Evolutionary conservation across 2,888 invertebrate genomes (phyloP).

Genomic region (Drosophila cognata): DNA sequence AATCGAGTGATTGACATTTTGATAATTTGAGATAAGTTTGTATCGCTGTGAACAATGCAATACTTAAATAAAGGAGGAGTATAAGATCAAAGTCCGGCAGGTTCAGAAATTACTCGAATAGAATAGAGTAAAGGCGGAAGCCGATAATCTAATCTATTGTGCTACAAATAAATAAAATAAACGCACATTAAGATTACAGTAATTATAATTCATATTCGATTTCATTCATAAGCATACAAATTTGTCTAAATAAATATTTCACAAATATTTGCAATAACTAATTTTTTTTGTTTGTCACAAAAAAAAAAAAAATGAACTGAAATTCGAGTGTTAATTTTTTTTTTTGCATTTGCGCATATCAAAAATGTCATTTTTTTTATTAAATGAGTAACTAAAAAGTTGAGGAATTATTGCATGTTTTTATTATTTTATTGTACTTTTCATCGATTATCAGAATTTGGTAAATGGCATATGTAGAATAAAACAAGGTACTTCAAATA

Average conservation of each 20-base stretch:
- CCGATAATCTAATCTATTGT: neutral
- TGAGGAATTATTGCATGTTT: neutral
- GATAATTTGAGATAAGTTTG: neutral
- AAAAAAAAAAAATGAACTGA: neutral
- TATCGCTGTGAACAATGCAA: neutral
- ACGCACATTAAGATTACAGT: conserved; percentile 4
- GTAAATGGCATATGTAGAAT: neutral
- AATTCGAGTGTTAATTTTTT: neutral
- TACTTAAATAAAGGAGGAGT: neutral
- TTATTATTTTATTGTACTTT: neutral
- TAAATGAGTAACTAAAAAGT: neutral
- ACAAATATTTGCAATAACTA: neutral
- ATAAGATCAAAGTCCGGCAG: neutral
- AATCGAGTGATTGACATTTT: neutral
- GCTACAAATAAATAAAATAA: conserved; percentile 4
- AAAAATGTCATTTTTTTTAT: conserved; percentile 33
- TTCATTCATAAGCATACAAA: conserved; percentile 17
- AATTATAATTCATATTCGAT: neutral
- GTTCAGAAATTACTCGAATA: neutral
- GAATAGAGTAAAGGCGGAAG: neutral
- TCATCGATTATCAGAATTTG: neutral
- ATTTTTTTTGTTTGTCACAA: conserved; percentile 10
- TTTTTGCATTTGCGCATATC: conserved; percentile 37
- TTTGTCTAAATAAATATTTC: neutral
- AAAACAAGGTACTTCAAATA: neutral